A percentile compares a stretch with the other conserved stretches of the same genome.
Conservation (phyloP, 2,888 invertebrate species). For the Melanargia galathea region DNA sequence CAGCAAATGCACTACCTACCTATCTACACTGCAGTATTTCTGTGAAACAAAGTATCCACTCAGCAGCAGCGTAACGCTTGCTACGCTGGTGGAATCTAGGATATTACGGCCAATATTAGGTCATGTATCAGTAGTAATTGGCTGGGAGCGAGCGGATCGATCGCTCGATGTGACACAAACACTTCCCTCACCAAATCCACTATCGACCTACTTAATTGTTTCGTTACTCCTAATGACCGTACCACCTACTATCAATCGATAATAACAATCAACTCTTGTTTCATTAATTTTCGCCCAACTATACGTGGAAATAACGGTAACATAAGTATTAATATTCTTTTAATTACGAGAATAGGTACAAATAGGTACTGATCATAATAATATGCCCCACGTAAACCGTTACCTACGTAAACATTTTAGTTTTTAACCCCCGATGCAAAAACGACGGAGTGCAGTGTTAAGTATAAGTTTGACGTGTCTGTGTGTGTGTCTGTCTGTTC, state of each 20-base stretch:
- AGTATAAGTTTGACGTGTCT: too few species aligned
- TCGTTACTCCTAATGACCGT: conserved; percentile 73
- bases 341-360: not conserved
- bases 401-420: too few species aligned
- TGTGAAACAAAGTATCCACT: conserved; percentile 9
- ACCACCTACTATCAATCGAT: conserved; percentile 62
- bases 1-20: not conserved
- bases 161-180: conserved; percentile 73
- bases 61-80: conserved; percentile 2
- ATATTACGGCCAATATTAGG: conserved; percentile 20
- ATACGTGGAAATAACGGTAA: not conserved
- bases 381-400: too few species aligned
- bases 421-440: too few species aligned
- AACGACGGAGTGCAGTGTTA: too few species aligned
- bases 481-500: too few species aligned
- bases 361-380: too few species aligned
- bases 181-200: conserved; percentile 72
- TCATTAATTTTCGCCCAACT: conserved; percentile 45
- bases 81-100: not conserved
- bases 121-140: conserved; percentile 28
- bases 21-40: not conserved
- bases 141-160: conserved; percentile 38
- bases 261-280: conserved; percentile 55
- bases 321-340: conserved; percentile 14
- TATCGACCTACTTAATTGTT: conserved; percentile 76